Evolutionary conservation across 2,888 invertebrate species (phyloP), one percentile per base, ranked within the genome.

Genomic region (Blastobasis adustella): DNA sequence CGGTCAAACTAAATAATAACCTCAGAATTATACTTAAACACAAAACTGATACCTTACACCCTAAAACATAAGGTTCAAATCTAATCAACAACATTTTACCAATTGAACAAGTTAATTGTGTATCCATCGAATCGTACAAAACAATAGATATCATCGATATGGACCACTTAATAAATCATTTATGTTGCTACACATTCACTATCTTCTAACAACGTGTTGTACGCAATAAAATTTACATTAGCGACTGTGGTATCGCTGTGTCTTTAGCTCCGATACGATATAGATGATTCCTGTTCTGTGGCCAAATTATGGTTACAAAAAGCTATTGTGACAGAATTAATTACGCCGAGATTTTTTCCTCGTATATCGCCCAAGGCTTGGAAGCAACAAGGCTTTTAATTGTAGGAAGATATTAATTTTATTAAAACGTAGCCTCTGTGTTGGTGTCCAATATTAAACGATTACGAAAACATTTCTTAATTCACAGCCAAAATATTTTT

Each of bases 141-240:
- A 76, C 67, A 76, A 75, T 63, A 69, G 69, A 69, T 64, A 63
- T 58, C 55, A 63, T 65, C 63, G 66, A 69, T 66, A 69, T 58
- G 52, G 57, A 50, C 62, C 62, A 69, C 65, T 72, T 67, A 66
- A 74, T 74, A 67, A 71, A 75, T 75, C 73, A 75, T 61, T 65
- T 56, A 44, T 53, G 23, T 50, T 38, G 45, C 41, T 42, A 36
- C 10, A 39, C 47, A 47, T 10, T 47, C 47, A 47, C 46, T 47
- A 40, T 36, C 47, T 47, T 40, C 10, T 40, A 47, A 39, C 10
- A 10, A 10, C 10, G 9, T n/a, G 7, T 39, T 36, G 43, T 37
- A 42, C 42, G 37, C 5, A n/a, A 43, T 9, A 43, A 4, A 9
- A 41, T 6, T 36, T 10, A n/a, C 1, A 10, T 49, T n/a, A 5